A percentile compares a stretch with the other conserved stretches of the same genome.
Conservation (phyloP, 2,797 vertebrate species). For the Myripristis murdjan region DNA sequence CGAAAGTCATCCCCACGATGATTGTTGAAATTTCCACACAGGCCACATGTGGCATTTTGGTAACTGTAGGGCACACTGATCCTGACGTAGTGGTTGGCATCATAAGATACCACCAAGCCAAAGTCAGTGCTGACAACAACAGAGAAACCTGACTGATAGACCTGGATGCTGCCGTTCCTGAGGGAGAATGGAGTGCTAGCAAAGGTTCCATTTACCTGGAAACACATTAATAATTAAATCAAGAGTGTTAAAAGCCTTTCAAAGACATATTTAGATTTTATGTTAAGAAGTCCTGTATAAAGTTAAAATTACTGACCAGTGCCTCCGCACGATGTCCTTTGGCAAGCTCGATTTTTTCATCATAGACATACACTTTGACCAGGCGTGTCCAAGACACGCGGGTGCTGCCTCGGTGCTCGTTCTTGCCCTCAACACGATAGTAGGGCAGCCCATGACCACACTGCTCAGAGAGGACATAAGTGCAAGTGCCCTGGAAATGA, state of each 20-base stretch:
- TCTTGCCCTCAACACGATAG: slow-evolving; percentile 81
- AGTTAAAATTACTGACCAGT: slow-evolving; percentile 51
- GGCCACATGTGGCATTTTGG: slow-evolving; percentile 74
- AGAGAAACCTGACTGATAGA: slow-evolving; percentile 75
- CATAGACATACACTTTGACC: slow-evolving; percentile 75
- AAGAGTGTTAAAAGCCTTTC: neutral
- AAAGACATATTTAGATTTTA: neutral
- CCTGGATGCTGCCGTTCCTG: slow-evolving; percentile 58
- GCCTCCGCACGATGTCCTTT: slow-evolving; percentile 63
- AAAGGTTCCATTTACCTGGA: slow-evolving; percentile 76
- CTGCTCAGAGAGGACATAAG: slow-evolving; percentile 79
- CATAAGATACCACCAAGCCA: slow-evolving; percentile 77
- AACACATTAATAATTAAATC: slow-evolving; percentile 9
- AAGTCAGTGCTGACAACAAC: slow-evolving; percentile 73
- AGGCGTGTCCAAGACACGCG: slow-evolving; percentile 73
- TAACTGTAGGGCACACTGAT: slow-evolving; percentile 72
- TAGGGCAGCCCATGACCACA: slow-evolving; percentile 52
- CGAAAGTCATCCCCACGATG: slow-evolving; percentile 72
- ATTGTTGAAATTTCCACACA: slow-evolving; percentile 80
- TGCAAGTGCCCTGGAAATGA: slow-evolving; percentile 84
- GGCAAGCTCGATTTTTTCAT: slow-evolving; percentile 75
- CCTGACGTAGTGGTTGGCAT: slow-evolving; percentile 57
- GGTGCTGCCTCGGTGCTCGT: slow-evolving; percentile 74
- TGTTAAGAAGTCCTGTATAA: too few relatives aligned
- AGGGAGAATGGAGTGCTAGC: slow-evolving; percentile 68